These are phyloP conservation scores for Tadarida brasiliensis DNA, from an alignment of 2,797 vertebrate genomes.

Conservation along the genomic window DNA sequence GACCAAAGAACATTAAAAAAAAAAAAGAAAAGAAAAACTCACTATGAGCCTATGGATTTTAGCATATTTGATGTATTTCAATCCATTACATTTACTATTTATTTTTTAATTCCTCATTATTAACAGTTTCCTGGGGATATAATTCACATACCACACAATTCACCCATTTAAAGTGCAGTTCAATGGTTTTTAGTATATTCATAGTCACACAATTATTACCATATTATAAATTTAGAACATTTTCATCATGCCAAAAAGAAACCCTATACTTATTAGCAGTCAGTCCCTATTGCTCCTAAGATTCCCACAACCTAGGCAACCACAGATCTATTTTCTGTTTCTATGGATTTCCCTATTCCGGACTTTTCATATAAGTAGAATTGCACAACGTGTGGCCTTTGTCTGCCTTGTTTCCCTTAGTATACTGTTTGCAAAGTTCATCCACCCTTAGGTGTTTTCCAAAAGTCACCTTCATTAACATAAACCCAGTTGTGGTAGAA, in stretches of 20 bases:
- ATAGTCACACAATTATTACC: neutral
- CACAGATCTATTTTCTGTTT: slow-evolving; percentile 48
- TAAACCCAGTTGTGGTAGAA: neutral
- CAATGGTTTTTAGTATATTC: slow-evolving; percentile 48
- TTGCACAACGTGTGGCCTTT: slow-evolving; percentile 31
- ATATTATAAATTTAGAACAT: slow-evolving; percentile 62
- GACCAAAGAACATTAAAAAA: neutral
- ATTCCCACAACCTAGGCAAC: neutral
- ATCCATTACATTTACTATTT: slow-evolving; percentile 51
- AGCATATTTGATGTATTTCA: slow-evolving; percentile 60
- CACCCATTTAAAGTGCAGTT: slow-evolving; percentile 45
- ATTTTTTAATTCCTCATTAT: slow-evolving; percentile 64
- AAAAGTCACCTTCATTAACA: neutral
- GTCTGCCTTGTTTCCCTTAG: slow-evolving; percentile 38
- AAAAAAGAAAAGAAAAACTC: neutral
- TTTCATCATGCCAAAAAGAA: slow-evolving; percentile 59
- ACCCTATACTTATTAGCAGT: slow-evolving; percentile 23
- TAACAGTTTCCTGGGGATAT: slow-evolving; percentile 51
- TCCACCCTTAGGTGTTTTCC: neutral
- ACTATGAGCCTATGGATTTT: slow-evolving; percentile 20
- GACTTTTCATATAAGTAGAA: slow-evolving; percentile 41
- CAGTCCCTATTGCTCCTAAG: neutral
- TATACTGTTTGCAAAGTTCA: slow-evolving; percentile 35
- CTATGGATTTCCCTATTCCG: slow-evolving; percentile 51
- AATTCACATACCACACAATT: slow-evolving; percentile 44